Conservation (phyloP, 2,113 vertebrate genomes). For the Dipodomys stephensi region DNA sequence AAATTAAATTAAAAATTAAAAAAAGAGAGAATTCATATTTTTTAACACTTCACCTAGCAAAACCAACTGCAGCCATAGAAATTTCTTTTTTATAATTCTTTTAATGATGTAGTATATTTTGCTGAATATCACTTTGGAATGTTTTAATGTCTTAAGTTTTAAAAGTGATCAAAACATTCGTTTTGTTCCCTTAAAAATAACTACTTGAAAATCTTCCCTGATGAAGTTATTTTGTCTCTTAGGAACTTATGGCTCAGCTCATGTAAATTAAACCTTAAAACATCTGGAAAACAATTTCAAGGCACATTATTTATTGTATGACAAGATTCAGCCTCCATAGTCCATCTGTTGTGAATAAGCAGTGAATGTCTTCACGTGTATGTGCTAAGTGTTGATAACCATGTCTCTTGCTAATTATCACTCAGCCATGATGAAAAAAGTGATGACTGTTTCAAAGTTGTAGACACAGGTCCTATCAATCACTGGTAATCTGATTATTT, state of each 20-base stretch:
- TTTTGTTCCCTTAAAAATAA: conserved; percentile 13
- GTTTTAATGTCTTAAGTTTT: neutral
- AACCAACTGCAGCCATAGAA: neutral
- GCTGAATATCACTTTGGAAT: neutral
- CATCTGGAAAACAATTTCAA: conserved; percentile 85
- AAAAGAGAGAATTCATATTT: neutral
- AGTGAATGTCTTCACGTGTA: conserved; percentile 81
- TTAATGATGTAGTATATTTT: neutral
- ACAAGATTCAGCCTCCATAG: conserved; percentile 81
- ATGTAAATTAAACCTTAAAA: conserved; percentile 85
- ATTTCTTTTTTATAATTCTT: conserved; percentile 5
- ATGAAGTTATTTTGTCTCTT: conserved; percentile 67
- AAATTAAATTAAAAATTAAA: too few relatives aligned
- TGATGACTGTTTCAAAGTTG: conserved; percentile 86
- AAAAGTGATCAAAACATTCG: conserved; percentile 16
- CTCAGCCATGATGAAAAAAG: conserved; percentile 85
- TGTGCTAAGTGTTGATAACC: conserved; percentile 86
- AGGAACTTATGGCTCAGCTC: conserved; percentile 68
- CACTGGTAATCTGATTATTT: conserved; percentile 87
- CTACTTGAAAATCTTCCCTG: conserved; percentile 48
- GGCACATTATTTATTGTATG: conserved; percentile 85
- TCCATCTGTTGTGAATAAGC: conserved; percentile 88
- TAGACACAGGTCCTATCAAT: conserved; percentile 86
- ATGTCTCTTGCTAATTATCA: conserved; percentile 87
- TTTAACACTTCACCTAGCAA: neutral